These are phyloP conservation scores for Diglossa cyanea DNA, from an alignment of 2,797 vertebrate species.

Conservation along the genomic window DNA sequence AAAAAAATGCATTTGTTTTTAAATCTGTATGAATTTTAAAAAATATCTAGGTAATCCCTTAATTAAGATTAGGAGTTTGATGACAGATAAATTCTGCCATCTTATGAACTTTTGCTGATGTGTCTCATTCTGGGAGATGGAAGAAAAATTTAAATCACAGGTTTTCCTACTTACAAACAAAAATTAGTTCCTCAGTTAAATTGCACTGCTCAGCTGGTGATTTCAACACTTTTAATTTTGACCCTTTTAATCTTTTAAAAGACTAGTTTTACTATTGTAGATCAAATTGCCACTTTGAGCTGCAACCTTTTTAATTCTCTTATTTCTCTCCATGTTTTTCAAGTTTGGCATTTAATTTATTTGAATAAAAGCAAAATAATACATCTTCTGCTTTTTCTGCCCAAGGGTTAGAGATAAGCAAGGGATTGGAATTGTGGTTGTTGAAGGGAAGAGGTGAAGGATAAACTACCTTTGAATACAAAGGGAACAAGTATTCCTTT, in stretches of 20 bases:
- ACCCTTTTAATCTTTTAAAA: neutral
- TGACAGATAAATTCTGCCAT: neutral
- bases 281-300: neutral
- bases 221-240: neutral
- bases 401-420: neutral
- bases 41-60: neutral
- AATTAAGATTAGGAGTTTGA: neutral
- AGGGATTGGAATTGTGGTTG: neutral
- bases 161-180: neutral
- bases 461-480: neutral
- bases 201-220: neutral
- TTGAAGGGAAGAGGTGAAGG: neutral
- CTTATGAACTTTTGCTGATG: neutral
- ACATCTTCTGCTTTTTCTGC: neutral
- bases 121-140: neutral
- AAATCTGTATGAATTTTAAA: neutral
- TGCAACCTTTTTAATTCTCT: neutral
- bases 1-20: neutral
- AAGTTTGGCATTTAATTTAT: conserved; percentile 2
- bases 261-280: neutral
- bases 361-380: neutral
- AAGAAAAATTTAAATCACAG: neutral
- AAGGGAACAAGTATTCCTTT: neutral
- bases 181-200: neutral
- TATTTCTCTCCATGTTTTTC: neutral